Base-by-base conservation (phyloP, 1,140 invertebrate genomes). In the Drosophila serrata region DNA sequence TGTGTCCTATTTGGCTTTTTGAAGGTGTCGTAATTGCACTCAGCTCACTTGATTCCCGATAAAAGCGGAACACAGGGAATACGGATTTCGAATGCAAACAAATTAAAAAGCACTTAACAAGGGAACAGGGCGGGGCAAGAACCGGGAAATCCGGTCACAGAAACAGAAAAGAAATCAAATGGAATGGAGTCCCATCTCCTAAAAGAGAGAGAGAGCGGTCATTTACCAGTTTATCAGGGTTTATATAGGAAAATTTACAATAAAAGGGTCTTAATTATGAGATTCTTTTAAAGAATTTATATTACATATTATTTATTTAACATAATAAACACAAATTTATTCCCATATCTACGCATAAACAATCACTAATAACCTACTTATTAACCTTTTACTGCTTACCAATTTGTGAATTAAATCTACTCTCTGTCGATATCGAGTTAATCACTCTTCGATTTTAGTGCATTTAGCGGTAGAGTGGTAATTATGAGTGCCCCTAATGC, bases 11-110 rank as follows among this genome's bases (percentile, higher is more conserved):
- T 42, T 82, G 75, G 79, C 80, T 88, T 88, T 88, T 88, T 84
- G 84, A 87, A 87, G 84, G 84, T 87, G 84, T 87, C 80, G 84
- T 87, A 87, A 87, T 88, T 88, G 85, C 80, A 88, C 84, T 88
- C 84, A 87, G 61, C 84, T 82, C 80, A 75, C 56, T 75, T 76
- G 80, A 82, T 88, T 79, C 63, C 58, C 57, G 82, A 88, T 88
- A 88, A 87, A 88, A 82, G 74, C 72, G 60, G 60, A 68, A 64
- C 72, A 56, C 45, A 51, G 48, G 59, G 59, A 61, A 62, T 77
- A 46, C 72, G 24, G 73, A 67, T 76, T 76, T 67, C 61, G 73
- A 69, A 77, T 82, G 68, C 85, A 88, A 87, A 87, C 84, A 87
- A 87, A 87, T 88, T 88, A 88, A 88, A 88, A 88, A 88, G 85